A percentile compares a stretch with the other conserved stretches of the same genome.
Conservation (phyloP, 2,888 invertebrate species). For the Chalcis sispes region DNA sequence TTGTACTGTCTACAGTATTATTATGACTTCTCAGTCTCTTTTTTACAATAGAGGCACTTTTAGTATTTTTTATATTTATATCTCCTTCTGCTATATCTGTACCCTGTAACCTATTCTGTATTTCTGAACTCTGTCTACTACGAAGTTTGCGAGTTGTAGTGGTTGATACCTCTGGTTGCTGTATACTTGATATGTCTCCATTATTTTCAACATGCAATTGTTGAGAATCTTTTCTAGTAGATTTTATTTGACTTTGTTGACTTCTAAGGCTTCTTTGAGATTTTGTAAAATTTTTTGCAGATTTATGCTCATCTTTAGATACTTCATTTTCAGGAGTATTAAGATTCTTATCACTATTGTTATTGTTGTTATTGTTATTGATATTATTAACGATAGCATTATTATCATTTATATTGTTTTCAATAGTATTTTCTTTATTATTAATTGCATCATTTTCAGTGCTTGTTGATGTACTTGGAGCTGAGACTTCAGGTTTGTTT, state of each 20-base stretch:
- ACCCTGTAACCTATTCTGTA: slow-evolving; percentile 57
- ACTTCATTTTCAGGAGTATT: slow-evolving; percentile 64
- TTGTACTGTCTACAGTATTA: slow-evolving; percentile 49
- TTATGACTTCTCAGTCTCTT: slow-evolving; percentile 55
- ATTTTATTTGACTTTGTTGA: slow-evolving; percentile 60
- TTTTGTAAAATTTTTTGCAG: slow-evolving; percentile 55
- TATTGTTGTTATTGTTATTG: slow-evolving; percentile 68
- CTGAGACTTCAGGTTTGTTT: slow-evolving; percentile 65
- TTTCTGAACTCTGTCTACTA: slow-evolving; percentile 63
- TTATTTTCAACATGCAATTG: slow-evolving; percentile 22
- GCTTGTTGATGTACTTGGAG: slow-evolving; percentile 64
- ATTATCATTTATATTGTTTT: slow-evolving; percentile 19
- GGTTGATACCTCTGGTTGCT: slow-evolving; percentile 54
- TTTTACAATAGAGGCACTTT: slow-evolving; percentile 42
- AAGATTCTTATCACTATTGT: slow-evolving; percentile 70
- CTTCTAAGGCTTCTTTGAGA: slow-evolving; percentile 62
- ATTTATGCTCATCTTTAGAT: slow-evolving; percentile 48
- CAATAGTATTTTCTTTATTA: slow-evolving; percentile 16
- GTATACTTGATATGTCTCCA: slow-evolving; percentile 41
- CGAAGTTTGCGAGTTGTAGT: slow-evolving; percentile 64
- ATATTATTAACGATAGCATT: slow-evolving; percentile 32
- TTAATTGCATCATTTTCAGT: slow-evolving; percentile 27
- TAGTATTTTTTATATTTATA: slow-evolving; percentile 46
- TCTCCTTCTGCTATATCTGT: slow-evolving; percentile 55
- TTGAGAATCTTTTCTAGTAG: slow-evolving; percentile 41